Percentiles rank a stretch among this genome's conserved stretches.
These are phyloP conservation scores for Trachelus tabidus DNA, from an alignment of 2,888 invertebrate species.

Conservation along the genomic window DNA sequence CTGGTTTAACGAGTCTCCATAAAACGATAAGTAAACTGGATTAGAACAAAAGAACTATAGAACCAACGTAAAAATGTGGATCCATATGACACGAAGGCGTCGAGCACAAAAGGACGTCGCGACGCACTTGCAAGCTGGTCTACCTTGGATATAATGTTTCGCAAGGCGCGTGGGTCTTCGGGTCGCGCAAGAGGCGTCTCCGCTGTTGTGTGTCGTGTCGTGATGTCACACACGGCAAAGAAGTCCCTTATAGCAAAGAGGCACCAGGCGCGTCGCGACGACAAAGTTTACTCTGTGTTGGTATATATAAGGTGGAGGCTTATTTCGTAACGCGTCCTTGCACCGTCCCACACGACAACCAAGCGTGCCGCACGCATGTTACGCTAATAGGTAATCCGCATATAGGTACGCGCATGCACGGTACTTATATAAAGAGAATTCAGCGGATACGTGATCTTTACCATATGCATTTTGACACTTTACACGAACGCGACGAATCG, in stretches of 20 bases:
- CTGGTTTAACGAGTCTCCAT: background rate
- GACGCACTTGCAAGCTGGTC: background rate
- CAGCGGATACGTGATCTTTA: background rate
- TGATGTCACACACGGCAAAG: background rate
- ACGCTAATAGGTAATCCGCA: background rate
- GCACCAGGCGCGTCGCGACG: background rate
- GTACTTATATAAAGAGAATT: background rate
- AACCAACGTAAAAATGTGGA: constrained; percentile 30
- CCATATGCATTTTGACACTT: background rate
- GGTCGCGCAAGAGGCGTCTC: background rate
- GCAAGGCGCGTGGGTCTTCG: constrained; percentile 4
- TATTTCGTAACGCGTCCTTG: constrained; percentile 51
- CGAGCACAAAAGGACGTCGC: background rate
- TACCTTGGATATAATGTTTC: constrained; percentile 1
- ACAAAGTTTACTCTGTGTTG: background rate
- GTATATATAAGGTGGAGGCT: constrained; percentile 23
- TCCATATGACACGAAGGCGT: background rate
- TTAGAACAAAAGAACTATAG: constrained; percentile 12
- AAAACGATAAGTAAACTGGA: background rate
- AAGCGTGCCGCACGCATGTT: constrained; percentile 1
- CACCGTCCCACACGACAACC: constrained; percentile 38
- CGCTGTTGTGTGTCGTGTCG: background rate
- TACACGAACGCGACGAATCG: background rate
- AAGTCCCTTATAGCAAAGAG: background rate
- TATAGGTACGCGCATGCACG: background rate